Evolutionary conservation across 2,113 vertebrate genomes (phyloP), one percentile per base, ranked within the genome.

Genomic region (Cranoglanis bouderius): DNA sequence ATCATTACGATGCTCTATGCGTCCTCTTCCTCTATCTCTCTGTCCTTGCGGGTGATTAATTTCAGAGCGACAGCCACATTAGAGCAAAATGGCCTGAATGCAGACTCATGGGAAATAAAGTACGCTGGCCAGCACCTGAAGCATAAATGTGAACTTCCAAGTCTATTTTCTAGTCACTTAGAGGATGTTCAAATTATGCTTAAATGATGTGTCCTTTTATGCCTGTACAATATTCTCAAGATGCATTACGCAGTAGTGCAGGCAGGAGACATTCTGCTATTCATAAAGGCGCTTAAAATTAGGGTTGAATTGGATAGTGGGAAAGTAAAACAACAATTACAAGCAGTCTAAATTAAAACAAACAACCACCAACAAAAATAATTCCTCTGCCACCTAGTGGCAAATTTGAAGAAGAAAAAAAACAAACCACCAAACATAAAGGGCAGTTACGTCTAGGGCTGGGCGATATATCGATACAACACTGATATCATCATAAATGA

Each of bases 41-140:
- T 4, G 51, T 74, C 78, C 70, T 32, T 61, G 80, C 53, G 43
- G 40, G 87, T 88, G 87, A 88, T 88, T 84, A 59, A 78, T 84
- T 72, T 84, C 38, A 61, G 80, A 84, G 67, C 57, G 80, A 38
- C 70, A 77, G 49, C 29, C 85, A 86, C 78, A 81, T 83, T 87
- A 65, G 86, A 32, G 86, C 86, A 35, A 49, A 87, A 43, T 40
- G 84, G 49, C 75, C 86, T 49, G n/a, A 32, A 77, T 87, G 86
- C 86, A 81, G 86, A 38, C 86, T 65, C 77, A 0, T 65, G 86
- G 75, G 86, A 87, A 81, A 65, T 53, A 49, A 78, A 87, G 86
- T 21, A 87, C 40, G n/a, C 77, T 72, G 65, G n/a, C 84, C 65
- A 75, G 85, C 85, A 83, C 85, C 85, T 65, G 67, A 65, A 51